Conservation (phyloP, 2,113 vertebrate genomes). For the Callipepla californica region DNA sequence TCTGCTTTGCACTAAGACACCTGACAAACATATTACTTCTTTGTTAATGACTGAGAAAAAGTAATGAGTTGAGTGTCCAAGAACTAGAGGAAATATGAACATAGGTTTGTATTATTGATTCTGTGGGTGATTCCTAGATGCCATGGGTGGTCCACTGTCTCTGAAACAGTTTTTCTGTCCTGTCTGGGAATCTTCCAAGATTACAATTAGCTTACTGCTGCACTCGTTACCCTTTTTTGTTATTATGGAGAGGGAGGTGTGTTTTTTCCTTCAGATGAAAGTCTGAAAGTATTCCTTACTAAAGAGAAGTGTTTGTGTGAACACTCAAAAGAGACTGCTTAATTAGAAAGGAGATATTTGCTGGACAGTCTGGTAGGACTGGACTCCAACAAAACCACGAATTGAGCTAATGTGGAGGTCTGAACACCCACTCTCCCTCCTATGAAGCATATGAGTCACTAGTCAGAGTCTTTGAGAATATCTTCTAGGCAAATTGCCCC, state of each 20-base stretch:
- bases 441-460: constrained; percentile 9
- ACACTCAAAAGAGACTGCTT: not conserved
- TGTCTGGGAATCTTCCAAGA: not conserved
- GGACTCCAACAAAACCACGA: not conserved
- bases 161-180: not conserved
- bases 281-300: not conserved
- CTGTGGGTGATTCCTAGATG: not conserved
- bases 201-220: not conserved
- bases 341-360: not conserved
- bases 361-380: not conserved
- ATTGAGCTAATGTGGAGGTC: not conserved
- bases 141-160: not conserved
- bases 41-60: not conserved
- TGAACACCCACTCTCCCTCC: not conserved
- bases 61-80: not conserved
- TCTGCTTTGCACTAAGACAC: not conserved
- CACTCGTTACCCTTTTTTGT: not conserved
- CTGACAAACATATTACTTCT: not conserved
- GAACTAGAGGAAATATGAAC: not conserved
- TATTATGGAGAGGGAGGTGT: not conserved
- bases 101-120: not conserved
- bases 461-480: not conserved
- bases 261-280: not conserved
- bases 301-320: not conserved
- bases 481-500: constrained; percentile 1